Base-by-base conservation (phyloP, 1,140 invertebrate species). In the Episyrphus balteatus region DNA sequence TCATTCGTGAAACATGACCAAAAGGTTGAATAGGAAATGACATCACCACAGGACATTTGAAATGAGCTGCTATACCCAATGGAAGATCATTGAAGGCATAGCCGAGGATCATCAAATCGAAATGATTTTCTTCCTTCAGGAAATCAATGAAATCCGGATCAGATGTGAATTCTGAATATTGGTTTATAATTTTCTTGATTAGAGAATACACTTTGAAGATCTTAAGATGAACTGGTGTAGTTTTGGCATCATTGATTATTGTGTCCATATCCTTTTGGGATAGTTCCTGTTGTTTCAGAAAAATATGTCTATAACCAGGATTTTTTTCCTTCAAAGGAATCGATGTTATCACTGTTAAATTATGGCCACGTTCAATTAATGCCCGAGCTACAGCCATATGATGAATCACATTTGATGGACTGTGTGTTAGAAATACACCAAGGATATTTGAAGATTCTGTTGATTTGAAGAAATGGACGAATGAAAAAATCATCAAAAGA, bases 401-500 rank as follows among this genome's bases (percentile, higher is more conserved):
- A n/a, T n/a, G 12, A 36, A 36, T 36, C 14, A 36, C 12, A 36
- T 36, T 12, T 3, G 34, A 36, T 36, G 12, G 12, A n/a, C 12
- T 36, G 12, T n/a, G 12, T 36, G 34, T 36, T 12, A 15, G 12
- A 12, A 36, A 36, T 5, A 36, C 34, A 36, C 34, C 12, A n/a
- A 36, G 34, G 14, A 36, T 36, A 26, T 26, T 62, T 9, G 62
- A 26, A 26, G 21, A 3, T 26, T 26, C 21, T 26, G 21, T 5
- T 8, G 21, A 5, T 26, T 26, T 26, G 3, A 26, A 26, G 21
- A 26, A 8, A 5, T 26, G 21, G 21, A 26, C 8, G n/a, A n/a
- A n/a, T n/a, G n/a, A n/a, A 26, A 26, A 8, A 26, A 26, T 3
- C 8, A 26, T n/a, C n/a, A n/a, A n/a, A n/a, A n/a, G n/a, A n/a